phyloP scores from a whole-genome alignment of 2,113 vertebrate genomes.

The Sterna hirundo region DNA sequence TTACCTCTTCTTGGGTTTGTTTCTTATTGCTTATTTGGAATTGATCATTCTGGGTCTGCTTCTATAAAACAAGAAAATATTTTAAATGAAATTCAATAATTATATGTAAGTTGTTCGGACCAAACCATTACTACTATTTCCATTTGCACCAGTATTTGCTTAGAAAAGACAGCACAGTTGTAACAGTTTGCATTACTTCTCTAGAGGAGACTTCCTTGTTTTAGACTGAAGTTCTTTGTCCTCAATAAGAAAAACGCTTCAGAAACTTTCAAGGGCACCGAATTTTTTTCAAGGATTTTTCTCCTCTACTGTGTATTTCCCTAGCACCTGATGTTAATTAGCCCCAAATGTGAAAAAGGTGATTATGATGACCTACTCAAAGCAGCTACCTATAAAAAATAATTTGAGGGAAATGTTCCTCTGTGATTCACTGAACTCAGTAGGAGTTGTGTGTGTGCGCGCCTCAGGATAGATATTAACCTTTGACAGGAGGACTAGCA shows the following conservation, averaged over 20 bases:
- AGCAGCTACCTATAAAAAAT: neutral
- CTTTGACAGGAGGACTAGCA: neutral
- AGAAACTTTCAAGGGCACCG: neutral
- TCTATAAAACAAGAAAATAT: conserved; percentile 57
- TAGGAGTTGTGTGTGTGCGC: neutral
- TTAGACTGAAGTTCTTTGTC: neutral
- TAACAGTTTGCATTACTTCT: neutral
- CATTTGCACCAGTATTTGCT: neutral
- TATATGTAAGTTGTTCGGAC: neutral
- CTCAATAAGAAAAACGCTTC: neutral
- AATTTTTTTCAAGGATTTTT: neutral
- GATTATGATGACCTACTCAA: conserved; percentile 23
- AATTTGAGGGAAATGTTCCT: neutral
- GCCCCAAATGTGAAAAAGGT: conserved; percentile 17
- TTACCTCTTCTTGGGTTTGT: conserved; percentile 13
- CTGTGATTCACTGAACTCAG: conserved; percentile 16
- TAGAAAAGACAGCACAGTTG: neutral
- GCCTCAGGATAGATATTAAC: conserved; percentile 21
- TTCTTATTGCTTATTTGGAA: conserved; percentile 54
- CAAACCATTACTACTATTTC: neutral
- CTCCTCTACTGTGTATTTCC: neutral
- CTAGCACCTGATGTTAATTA: conserved; percentile 8
- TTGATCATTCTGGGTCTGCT: conserved; percentile 67
- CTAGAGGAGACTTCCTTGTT: neutral
- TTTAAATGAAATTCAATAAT: neutral